Evolutionary conservation across 2,888 invertebrate species (phyloP).

Genomic region (Harpalus rufipes): DNA sequence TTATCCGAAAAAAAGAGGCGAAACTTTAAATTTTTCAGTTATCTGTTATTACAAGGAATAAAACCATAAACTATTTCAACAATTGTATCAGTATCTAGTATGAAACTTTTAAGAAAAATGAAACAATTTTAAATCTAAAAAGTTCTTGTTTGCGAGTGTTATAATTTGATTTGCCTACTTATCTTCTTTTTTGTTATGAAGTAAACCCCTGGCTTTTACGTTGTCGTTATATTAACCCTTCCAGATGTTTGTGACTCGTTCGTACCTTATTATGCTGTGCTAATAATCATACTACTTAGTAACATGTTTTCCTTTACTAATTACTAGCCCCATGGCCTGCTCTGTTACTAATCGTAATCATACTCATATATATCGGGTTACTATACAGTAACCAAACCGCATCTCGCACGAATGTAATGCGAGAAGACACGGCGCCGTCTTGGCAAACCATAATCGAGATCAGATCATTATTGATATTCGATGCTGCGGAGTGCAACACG

Average conservation of each 20-base stretch:
- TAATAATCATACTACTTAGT: constrained; percentile 32
- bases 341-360: constrained; percentile 62
- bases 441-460: constrained; percentile 31
- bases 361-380: constrained; percentile 55
- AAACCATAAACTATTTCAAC: too few relatives aligned
- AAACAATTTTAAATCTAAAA: too few relatives aligned
- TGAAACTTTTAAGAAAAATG: too few relatives aligned
- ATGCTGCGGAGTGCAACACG: constrained; percentile 51
- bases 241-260: constrained; percentile 18
- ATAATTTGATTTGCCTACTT: constrained; percentile 8
- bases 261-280: constrained; percentile 46
- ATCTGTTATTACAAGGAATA: too few relatives aligned
- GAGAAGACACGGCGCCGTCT: constrained; percentile 33
- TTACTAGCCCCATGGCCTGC: constrained; percentile 43
- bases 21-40: too few relatives aligned
- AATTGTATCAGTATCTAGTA: too few relatives aligned
- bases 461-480: constrained; percentile 45
- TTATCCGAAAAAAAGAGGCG: too few relatives aligned
- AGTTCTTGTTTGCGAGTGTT: not conserved
- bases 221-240: constrained; percentile 20
- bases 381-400: constrained; percentile 44
- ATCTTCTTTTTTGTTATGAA: constrained; percentile 8
- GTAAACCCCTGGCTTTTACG: constrained; percentile 10
- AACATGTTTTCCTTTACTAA: constrained; percentile 57
- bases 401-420: constrained; percentile 45